Evolutionary conservation across 2,797 vertebrate genomes (phyloP).

Genomic region (Hirundo rustica): DNA sequence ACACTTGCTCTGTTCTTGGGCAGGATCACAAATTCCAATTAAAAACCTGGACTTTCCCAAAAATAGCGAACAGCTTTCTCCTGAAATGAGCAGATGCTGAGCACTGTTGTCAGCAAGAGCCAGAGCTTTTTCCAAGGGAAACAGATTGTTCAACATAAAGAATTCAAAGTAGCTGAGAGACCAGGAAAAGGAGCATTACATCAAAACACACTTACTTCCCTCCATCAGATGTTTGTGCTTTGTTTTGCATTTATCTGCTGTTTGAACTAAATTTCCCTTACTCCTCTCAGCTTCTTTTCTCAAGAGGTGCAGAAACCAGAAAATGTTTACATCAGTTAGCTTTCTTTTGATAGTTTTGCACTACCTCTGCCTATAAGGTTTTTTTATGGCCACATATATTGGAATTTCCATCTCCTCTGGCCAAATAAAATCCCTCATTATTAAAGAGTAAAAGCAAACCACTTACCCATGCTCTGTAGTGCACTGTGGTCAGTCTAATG

Average conservation of each 20-base stretch:
- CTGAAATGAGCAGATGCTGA: conserved; percentile 6
- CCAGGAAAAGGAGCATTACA: not conserved
- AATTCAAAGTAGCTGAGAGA: not conserved
- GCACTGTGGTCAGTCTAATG: not conserved
- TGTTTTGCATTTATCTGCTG: not conserved
- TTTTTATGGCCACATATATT: not conserved
- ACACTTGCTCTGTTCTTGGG: not conserved
- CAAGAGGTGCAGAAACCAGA: not conserved
- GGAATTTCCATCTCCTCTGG: not conserved
- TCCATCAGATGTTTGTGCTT: not conserved
- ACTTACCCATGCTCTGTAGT: not conserved
- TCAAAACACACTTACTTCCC: not conserved
- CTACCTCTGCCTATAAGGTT: not conserved
- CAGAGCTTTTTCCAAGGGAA: conserved; percentile 1
- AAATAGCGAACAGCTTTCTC: not conserved
- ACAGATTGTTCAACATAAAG: conserved; percentile 14
- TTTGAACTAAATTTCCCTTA: not conserved
- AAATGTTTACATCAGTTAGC: not conserved
- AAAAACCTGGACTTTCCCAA: not conserved
- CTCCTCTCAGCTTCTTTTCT: not conserved
- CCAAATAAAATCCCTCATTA: not conserved
- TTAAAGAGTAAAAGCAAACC: not conserved
- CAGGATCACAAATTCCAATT: not conserved
- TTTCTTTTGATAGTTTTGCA: not conserved
- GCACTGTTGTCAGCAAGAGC: not conserved